Percentiles rank a stretch among this genome's conserved stretches.
These are phyloP conservation scores for Eilema caniola DNA, from an alignment of 2,888 invertebrate species.

Conservation along the genomic window DNA sequence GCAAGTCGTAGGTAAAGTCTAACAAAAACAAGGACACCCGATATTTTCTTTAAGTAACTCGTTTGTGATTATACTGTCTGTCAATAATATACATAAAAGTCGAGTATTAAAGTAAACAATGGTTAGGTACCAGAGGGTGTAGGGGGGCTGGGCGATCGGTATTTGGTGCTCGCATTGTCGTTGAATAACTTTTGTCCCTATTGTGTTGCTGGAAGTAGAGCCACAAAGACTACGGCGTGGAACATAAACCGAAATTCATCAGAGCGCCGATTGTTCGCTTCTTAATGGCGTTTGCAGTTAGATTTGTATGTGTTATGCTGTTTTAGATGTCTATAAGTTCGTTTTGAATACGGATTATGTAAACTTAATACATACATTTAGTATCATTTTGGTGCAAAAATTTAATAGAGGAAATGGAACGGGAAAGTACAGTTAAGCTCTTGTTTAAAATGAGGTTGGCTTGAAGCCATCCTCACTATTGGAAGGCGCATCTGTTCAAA, in stretches of 20 bases:
- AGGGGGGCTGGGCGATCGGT: conserved; percentile 82
- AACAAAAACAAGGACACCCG: conserved; percentile 1
- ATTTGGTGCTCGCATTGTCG: conserved; percentile 87
- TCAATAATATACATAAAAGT: conserved; percentile 83
- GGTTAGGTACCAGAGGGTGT: conserved; percentile 70
- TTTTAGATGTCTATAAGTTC: conserved; percentile 35
- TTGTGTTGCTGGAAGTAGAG: conserved; percentile 85
- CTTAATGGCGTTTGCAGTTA: conserved; percentile 77
- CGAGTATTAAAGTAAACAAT: conserved; percentile 85
- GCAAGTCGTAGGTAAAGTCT: not conserved
- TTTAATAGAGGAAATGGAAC: not conserved
- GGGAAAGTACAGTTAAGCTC: no score
- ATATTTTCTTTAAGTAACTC: conserved; percentile 55
- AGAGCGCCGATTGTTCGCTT: conserved; percentile 83
- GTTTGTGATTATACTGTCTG: conserved; percentile 72
- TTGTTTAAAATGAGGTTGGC: no score
- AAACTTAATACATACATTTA: not conserved
- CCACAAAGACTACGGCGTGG: conserved; percentile 84
- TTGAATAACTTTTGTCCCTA: conserved; percentile 88
- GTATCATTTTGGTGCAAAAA: no score
- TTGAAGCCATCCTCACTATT: no score
- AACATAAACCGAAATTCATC: conserved; percentile 87
- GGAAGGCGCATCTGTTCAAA: no score
- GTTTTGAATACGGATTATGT: conserved; percentile 15
- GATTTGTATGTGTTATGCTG: conserved; percentile 54